Evolutionary conservation across 2,797 vertebrate species (phyloP), one percentile per base, ranked within the genome.

Genomic region (Eulemur mongoz): DNA sequence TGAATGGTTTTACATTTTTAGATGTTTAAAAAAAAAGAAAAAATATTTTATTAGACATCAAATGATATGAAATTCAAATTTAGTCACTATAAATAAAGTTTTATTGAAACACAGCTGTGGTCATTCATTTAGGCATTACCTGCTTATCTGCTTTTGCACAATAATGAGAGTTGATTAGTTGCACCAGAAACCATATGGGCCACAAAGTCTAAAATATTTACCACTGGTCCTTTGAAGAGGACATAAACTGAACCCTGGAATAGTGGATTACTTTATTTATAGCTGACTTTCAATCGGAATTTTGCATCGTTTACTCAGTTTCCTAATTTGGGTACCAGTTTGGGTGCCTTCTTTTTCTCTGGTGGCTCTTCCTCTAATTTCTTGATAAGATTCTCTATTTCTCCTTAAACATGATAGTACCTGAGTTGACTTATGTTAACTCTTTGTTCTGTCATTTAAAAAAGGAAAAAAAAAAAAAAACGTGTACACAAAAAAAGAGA

Each of bases 11-110:
- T 83, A 38, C 1, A 69, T 65, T 91, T 96, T 50, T 54, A 59
- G 70, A 92, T 90, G 30, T 79, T 81, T 52, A 1, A 43, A 50
- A 38, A 76, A 93, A 54, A 63, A 89, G 45, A 10, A 61, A 73
- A 93, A 89, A 23, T 35, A 35, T 59, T 87, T 92, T 15, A 32
- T 43, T 87, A 45, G 17, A 73, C 2, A 45, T 69, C 61, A 91
- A 50, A 93, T 78, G 43, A 59, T 15, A 93, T 50, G 20, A 90
- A 63, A 90, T 90, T 92, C 32, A 80, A 88, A 57, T 78, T 90
- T 61, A 81, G 9, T 79, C 7, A 57, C 32, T 81, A 81, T 87
- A 84, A 88, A 70, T 92, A 87, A 92, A 69, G 78, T 63, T 95
- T 95, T 93, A 78, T 93, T 38, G 35, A 30, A 88, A 78, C 25